Evolutionary conservation across 2,888 invertebrate genomes (phyloP), one percentile per base, ranked within the genome.

Genomic region (Caenorhabditis drosophilae): DNA sequence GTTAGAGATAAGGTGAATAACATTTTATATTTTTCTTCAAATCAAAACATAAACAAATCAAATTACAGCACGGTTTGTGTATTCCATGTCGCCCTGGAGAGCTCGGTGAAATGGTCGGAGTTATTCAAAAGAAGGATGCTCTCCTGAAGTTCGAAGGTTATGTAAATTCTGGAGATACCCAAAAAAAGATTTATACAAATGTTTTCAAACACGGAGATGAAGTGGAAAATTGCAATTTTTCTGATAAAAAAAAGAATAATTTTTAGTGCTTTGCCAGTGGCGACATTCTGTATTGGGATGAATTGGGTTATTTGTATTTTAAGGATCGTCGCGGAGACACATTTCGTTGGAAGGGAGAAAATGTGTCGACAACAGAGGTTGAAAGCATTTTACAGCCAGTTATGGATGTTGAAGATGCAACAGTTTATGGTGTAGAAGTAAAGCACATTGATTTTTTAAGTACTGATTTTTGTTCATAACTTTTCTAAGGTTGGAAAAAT

Each of bases 101-200:
- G 84, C 91, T 93, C 0, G 97, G 97, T 12, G 95, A 94, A 52
- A 92, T 97, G 84, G 91, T 97, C 54, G 97, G 97, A 0, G 93
- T 93, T 87, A 97, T 97, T 72, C 88, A 91, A 42, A 89, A 89
- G 22, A 89, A 70, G 71, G 93, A 95, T 85, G 93, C 95, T 0
- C 88, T 92, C 12, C 87, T 95, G 48, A 91, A 92, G 76, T 97
- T 93, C 85, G 80, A 80, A 50, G 80, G 75, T 47, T 97, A 97
- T 84, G 85, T 86, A 3, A 93, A 93, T 25, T 88, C 90, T 76
- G 89, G 89, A 54, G 96, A 95, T 4, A 93, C 95, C 0, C 89
- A 90, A 72, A 95, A 93, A 87, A 97, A 97, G 85, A 86, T 97
- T 42, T 91, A 94, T 1, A 83, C 86, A 2, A 89, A 96, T 85